Evolutionary conservation across 2,797 vertebrate genomes (phyloP).

Genomic region (Channa striata): DNA sequence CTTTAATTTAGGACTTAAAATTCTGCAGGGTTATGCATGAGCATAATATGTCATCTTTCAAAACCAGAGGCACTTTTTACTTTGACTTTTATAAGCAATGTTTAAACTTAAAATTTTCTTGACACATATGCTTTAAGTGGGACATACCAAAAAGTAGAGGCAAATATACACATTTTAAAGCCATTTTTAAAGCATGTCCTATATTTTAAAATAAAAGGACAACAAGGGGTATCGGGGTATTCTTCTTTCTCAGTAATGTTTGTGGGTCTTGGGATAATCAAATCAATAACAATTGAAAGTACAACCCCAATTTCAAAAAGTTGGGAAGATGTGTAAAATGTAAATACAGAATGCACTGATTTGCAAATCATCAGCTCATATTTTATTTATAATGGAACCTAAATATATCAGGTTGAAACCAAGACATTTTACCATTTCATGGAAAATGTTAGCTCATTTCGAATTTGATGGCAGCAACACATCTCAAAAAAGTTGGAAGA

Average conservation of each 20-base stretch:
- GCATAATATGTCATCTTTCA: constrained; percentile 65
- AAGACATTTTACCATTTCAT: no score
- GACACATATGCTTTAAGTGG: constrained; percentile 41
- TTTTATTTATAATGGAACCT: no score
- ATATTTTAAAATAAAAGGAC: constrained; percentile 34
- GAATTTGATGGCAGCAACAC: no score
- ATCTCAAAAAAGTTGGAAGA: no score
- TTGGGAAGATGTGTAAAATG: no score
- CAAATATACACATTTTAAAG: constrained; percentile 4
- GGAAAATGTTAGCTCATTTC: no score
- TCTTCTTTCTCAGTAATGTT: constrained; percentile 13
- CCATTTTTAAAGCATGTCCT: neutral
- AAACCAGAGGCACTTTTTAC: constrained; percentile 41
- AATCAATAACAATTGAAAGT: constrained; percentile 17
- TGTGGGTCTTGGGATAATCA: constrained; percentile 27
- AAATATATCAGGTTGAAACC: no score
- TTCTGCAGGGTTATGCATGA: constrained; percentile 43
- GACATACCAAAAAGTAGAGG: constrained; percentile 44
- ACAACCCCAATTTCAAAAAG: no score
- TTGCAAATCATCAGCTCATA: no score
- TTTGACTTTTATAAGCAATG: constrained; percentile 81
- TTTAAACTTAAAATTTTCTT: constrained; percentile 57
- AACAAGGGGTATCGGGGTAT: neutral
- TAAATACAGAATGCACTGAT: no score
- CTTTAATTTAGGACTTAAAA: constrained; percentile 67